Base-by-base conservation (phyloP, 2,888 invertebrate genomes). In the Gymnoscelis rufifasciata region DNA sequence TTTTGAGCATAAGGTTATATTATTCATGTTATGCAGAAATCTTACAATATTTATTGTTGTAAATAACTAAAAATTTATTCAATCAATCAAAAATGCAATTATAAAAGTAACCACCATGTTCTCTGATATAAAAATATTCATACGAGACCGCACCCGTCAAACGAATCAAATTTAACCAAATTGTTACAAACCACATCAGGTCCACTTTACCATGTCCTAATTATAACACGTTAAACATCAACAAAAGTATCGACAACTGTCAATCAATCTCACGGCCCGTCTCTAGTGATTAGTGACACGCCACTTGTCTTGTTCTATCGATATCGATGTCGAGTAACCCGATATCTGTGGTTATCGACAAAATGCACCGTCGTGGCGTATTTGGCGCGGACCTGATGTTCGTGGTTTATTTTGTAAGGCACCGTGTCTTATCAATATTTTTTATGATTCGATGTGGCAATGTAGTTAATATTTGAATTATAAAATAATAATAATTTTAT, bases 211-310 rank as follows among this genome's bases (percentile, higher is more conserved):
- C 69, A 54, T 59, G 57, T 48, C 68, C 67, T 74, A 71, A 74
- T 78, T 78, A 74, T 78, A 71, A 68, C 68, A 60, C 68, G 60
- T 64, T 60, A 65, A 60, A 65, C 66, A 78, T 83, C 83, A 53
- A 66, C 65, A 63, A 56, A 56, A 60, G 71, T 81, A 68, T 61
- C 55, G 56, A 59, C 61, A 63, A 52, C 68, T 61, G 86, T 76
- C 87, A 78, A 75, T 87, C 86, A 84, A 72, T 78, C 70, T 74
- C 68, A 76, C 78, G 69, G 68, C 59, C 66, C 68, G 84, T 86
- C 87, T 47, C 60, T 61, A 62, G 53, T 59, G 58, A 79, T 87
- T 86, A 86, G 78, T 83, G 68, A 71, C 72, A 80, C 62, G 58
- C 71, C 73, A 75, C 61, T 80, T 70, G 68, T 63, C 68, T 37